These are phyloP conservation scores for Entomobrya multifasciata DNA, from an alignment of 2,888 invertebrate species.

Conservation along the genomic window DNA sequence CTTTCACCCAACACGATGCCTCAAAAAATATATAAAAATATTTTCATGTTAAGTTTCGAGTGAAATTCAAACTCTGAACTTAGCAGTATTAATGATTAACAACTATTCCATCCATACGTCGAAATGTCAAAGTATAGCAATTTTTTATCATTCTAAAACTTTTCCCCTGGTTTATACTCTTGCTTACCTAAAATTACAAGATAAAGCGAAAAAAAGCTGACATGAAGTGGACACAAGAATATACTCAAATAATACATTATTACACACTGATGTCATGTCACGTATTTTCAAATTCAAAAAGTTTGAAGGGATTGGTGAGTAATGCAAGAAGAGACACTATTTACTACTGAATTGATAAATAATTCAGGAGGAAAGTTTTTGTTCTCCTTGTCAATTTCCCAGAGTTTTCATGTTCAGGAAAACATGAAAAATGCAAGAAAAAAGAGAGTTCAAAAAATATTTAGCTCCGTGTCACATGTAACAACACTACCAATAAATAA, in stretches of 20 bases:
- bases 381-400: conserved; percentile 58
- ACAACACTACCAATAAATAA: conserved; percentile 4
- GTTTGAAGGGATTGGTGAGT: conserved; percentile 20
- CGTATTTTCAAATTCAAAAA: conserved; percentile 52
- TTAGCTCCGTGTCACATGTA: conserved; percentile 12
- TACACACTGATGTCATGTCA: conserved; percentile 28
- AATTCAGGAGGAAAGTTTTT: conserved; percentile 56
- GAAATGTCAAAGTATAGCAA: conserved; percentile 52
- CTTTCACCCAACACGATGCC: conserved; percentile 19
- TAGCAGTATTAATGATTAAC: conserved; percentile 56
- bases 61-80: conserved; percentile 24
- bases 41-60: conserved; percentile 7
- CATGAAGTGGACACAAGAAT: conserved; percentile 56
- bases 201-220: conserved; percentile 23
- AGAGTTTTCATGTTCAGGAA: conserved; percentile 57
- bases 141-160: conserved; percentile 39
- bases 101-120: conserved; percentile 45
- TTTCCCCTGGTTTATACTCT: background rate
- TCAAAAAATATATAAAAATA: background rate
- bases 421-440: conserved; percentile 65
- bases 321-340: conserved; percentile 38
- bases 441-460: conserved; percentile 34
- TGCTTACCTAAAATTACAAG: background rate
- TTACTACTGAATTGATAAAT: conserved; percentile 51
- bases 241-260: conserved; percentile 37